These are phyloP conservation scores for Drosophila nasuta DNA, from an alignment of 1,140 invertebrate species.

Conservation along the genomic window DNA sequence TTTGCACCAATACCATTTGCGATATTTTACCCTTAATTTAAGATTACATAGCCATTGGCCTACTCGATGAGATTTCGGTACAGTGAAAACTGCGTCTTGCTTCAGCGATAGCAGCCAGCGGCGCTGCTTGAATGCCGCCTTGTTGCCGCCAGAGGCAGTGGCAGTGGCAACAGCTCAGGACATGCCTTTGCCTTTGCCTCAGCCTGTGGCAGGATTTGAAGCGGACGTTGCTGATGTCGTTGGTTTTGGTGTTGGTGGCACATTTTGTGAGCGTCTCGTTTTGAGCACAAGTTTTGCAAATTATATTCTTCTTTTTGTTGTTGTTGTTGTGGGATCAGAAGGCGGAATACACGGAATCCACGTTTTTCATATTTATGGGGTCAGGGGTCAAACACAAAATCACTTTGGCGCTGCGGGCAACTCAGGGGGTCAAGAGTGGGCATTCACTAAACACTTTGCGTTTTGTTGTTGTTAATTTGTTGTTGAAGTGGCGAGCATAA, in stretches of 20 bases:
- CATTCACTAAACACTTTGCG: slow-evolving; percentile 56
- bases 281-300: slow-evolving; percentile 27
- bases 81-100: slow-evolving; percentile 47
- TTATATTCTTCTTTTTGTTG: slow-evolving; percentile 8
- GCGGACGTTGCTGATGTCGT: slow-evolving; percentile 34
- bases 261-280: slow-evolving; percentile 52
- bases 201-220: slow-evolving; percentile 19
- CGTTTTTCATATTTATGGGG: background rate
- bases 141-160: slow-evolving; percentile 41
- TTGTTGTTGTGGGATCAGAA: background rate
- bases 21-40: slow-evolving; percentile 85
- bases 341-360: background rate
- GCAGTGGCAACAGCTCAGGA: slow-evolving; percentile 28
- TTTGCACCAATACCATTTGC: slow-evolving; percentile 84
- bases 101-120: slow-evolving; percentile 62
- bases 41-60: slow-evolving; percentile 79
- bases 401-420: slow-evolving; percentile 74
- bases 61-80: slow-evolving; percentile 50
- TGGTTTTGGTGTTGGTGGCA: slow-evolving; percentile 41
- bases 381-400: slow-evolving; percentile 57
- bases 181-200: slow-evolving; percentile 4
- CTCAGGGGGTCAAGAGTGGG: slow-evolving; percentile 43
- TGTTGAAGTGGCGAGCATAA: background rate
- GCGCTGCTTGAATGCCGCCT: slow-evolving; percentile 52
- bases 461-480: slow-evolving; percentile 19